Base-by-base conservation (phyloP, 2,113 vertebrate species). In the Crotalus horridus region DNA sequence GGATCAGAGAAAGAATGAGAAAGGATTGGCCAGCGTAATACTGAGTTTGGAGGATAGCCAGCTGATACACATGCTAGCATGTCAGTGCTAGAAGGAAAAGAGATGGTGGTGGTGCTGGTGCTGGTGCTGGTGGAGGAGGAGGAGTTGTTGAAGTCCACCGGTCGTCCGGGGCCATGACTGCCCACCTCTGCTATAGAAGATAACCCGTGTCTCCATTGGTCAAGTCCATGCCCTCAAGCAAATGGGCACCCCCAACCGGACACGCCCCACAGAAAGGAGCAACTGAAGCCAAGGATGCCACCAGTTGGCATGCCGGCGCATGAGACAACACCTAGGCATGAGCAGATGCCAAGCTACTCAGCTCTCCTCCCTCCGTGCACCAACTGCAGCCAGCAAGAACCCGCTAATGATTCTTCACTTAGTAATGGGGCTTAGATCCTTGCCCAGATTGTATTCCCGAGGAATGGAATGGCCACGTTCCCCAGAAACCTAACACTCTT, bases 381-480 rank as follows among this genome's bases (percentile, higher is more conserved):
- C 96, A 97, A 96, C 96, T 95, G 95, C 90, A 12, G 92, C 95
- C 96, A 97, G 93, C 93, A 97, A 97, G 96, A 97, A 97, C 93
- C 95, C 94, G 97, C 96, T 97, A 96, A 97, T 95, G 96, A 96
- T 95, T 96, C 96, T 93, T 96, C 96, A 96, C 96, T 96, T 96
- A 95, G 95, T 95, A 93, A 94, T 94, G 96, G 95, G 88, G 96
- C 97, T 97, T 96, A 97, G 95, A 95, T 96, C 96, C 96, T 94
- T 90, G 96, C 95, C 96, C 96, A 95, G 94, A 96, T 93, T 95
- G 95, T 97, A 94, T 96, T 95, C 95, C 93, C 94, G 89, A 96
- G 96, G 95, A 97, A 96, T 95, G 95, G 91, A 94, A 96, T 94
- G 91, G 94, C 91, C 24, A 0, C 95, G 95, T 95, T 95, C 94